These are phyloP conservation scores for Bolborhynchus lineola DNA, from an alignment of 2,113 vertebrate genomes.

Conservation along the genomic window DNA sequence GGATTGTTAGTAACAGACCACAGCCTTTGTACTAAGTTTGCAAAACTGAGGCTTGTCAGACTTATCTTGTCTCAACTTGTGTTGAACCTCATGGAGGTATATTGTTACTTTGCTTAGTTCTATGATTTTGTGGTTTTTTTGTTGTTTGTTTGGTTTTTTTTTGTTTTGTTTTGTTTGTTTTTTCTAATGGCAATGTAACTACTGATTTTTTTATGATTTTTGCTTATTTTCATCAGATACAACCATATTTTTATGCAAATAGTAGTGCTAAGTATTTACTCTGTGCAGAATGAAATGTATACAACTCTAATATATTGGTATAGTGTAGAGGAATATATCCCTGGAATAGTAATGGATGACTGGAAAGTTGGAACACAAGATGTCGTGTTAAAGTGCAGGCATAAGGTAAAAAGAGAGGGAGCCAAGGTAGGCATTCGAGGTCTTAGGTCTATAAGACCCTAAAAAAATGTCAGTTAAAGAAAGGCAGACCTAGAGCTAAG, in stretches of 20 bases:
- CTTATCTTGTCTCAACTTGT: background rate
- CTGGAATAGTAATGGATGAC: background rate
- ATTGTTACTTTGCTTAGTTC: background rate
- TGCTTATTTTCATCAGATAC: background rate
- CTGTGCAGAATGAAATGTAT: background rate
- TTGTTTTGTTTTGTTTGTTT: background rate
- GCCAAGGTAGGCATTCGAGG: background rate
- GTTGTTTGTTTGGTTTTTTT: too few relatives aligned
- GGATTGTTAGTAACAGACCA: background rate
- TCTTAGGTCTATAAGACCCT: background rate
- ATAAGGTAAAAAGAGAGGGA: background rate
- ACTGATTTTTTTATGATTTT: background rate
- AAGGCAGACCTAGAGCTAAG: background rate
- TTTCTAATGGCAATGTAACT: accelerated
- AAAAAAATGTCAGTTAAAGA: background rate
- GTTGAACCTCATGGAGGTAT: background rate
- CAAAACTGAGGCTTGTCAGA: background rate
- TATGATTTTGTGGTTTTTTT: background rate
- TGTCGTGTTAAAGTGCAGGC: background rate
- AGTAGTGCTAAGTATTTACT: background rate
- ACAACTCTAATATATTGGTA: background rate
- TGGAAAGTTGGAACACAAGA: background rate
- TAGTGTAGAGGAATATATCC: background rate
- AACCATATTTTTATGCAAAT: background rate
- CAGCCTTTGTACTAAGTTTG: background rate